These are phyloP conservation scores for Contarinia nasturtii DNA, from an alignment of 1,140 invertebrate species.

Conservation along the genomic window DNA sequence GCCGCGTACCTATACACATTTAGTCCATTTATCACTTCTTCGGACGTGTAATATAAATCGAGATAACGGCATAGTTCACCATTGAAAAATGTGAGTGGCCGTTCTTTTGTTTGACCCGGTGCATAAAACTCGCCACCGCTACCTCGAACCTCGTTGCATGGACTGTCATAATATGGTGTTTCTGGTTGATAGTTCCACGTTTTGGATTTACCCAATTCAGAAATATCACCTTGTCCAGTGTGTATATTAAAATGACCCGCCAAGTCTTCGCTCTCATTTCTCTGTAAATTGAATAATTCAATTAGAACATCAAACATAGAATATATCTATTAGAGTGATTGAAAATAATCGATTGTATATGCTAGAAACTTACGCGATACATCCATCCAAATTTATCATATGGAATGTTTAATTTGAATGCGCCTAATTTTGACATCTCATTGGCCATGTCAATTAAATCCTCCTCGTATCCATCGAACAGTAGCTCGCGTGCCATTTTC, in stretches of 20 bases:
- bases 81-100: constrained; percentile 40
- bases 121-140: constrained; percentile 61
- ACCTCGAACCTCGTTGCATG: constrained; percentile 35
- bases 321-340: too few species aligned
- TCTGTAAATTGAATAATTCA: constrained; percentile 25
- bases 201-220: constrained; percentile 39
- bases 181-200: constrained; percentile 45
- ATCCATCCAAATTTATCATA: constrained; percentile 64
- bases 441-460: constrained; percentile 40
- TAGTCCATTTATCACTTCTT: constrained; percentile 29
- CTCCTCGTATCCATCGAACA: constrained; percentile 62
- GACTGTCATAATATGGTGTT: constrained; percentile 35
- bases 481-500: constrained; percentile 46
- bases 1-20: constrained; percentile 33
- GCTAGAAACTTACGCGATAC: constrained; percentile 42
- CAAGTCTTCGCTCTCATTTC: constrained; percentile 48
- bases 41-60: constrained; percentile 32
- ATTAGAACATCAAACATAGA: too few species aligned
- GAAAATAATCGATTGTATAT: not conserved
- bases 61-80: constrained; percentile 47
- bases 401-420: constrained; percentile 27
- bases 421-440: constrained; percentile 26
- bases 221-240: constrained; percentile 37
- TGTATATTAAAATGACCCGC: constrained; percentile 56
- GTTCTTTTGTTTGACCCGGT: constrained; percentile 31